Conservation (phyloP, 1,140 invertebrate species). For the Drosophila obscura region DNA sequence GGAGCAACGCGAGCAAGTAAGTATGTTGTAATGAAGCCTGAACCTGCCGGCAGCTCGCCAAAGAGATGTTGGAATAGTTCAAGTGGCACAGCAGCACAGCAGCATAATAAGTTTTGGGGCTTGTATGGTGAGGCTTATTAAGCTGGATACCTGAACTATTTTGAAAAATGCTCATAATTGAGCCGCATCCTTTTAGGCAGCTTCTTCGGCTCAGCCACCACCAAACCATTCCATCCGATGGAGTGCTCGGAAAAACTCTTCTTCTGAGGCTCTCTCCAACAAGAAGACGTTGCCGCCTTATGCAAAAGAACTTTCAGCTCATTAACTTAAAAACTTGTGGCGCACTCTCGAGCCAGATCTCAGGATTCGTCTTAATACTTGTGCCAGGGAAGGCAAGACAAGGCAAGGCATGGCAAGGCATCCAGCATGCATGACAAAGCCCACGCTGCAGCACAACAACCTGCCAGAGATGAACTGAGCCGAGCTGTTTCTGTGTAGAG, state of each 20-base stretch:
- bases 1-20: neutral
- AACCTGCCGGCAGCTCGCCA: constrained; percentile 5
- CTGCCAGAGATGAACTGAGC: constrained; percentile 33
- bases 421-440: constrained; percentile 60
- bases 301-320: constrained; percentile 56
- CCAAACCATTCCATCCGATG: neutral
- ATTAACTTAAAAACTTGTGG: constrained; percentile 67
- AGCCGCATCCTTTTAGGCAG: constrained; percentile 12
- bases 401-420: constrained; percentile 2
- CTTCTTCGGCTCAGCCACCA: constrained; percentile 4
- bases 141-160: constrained; percentile 10
- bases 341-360: constrained; percentile 47
- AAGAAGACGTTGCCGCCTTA: constrained; percentile 29
- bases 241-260: constrained; percentile 1
- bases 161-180: constrained; percentile 31
- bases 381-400: neutral
- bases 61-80: constrained; percentile 19
- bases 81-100: constrained; percentile 11
- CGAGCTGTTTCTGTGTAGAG: constrained; percentile 38
- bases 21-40: constrained; percentile 30
- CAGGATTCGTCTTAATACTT: constrained; percentile 46
- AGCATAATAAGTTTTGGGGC: neutral
- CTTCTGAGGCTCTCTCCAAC: constrained; percentile 11
- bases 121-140: constrained; percentile 13
- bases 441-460: constrained; percentile 39